Base-by-base conservation (phyloP, 2,888 invertebrate species). In the Nomada lathburiana region DNA sequence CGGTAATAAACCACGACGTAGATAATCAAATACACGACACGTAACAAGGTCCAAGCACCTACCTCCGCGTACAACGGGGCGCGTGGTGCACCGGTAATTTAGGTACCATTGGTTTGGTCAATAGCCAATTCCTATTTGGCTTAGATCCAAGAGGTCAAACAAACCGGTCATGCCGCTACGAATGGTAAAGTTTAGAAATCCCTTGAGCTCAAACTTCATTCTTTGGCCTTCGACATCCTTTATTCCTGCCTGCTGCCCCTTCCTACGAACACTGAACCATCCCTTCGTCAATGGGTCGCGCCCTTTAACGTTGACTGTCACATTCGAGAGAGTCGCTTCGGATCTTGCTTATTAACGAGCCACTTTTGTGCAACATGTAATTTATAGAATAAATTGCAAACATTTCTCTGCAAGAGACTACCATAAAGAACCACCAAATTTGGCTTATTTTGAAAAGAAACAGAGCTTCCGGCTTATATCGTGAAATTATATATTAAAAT, bases 121-220 rank as follows among this genome's bases (percentile, higher is more conserved):
- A 93, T 92, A 91, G 93, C 93, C 93, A 93, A 93, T 93, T 93
- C 90, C 92, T 92, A 92, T 92, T 93, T 93, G 93, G 93, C 93
- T 85, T 75, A 57, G 76, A 76, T 92, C 93, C 93, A 93, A 91
- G 88, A 86, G 89, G 87, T 90, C 89, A 90, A 91, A 91, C 90
- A 90, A 92, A 91, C 91, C 85, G 87, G 85, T 76, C 87, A 82
- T 79, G 79, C 84, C 83, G 75, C 84, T 83, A 85, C 85, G 79
- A 85, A 82, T 84, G 65, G 81, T 55, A 80, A 88, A 86, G 82
- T 80, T 83, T 80, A 87, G 76, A 62, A 79, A 67, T 59, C 52
- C 55, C 23, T 55, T 42, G 67, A 71, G 68, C 72, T 64, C 36
- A 16, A 29, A 18, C 18, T 65, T 63, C 64, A 50, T 63, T 68